Conservation (phyloP, 2,888 invertebrate species). For the Tenthredo scrophulariae region DNA sequence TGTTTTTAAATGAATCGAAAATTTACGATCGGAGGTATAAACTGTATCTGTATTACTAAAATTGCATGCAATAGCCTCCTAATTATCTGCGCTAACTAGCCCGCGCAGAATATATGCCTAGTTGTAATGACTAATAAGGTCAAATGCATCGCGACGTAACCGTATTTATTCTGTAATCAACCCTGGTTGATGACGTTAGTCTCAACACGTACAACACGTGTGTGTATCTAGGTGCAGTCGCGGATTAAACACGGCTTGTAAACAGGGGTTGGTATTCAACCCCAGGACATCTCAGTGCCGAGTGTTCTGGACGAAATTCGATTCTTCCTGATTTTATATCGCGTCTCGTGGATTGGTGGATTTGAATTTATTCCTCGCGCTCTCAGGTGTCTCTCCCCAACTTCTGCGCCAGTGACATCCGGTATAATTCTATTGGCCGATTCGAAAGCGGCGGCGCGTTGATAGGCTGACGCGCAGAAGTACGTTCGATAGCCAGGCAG, state of each 20-base stretch:
- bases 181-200: conserved; percentile 15
- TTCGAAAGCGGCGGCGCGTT: conserved; percentile 52
- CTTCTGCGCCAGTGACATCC: conserved; percentile 50
- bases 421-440: conserved; percentile 62
- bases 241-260: background rate
- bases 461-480: conserved; percentile 67
- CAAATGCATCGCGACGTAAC: conserved; percentile 14
- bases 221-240: background rate
- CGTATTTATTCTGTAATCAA: conserved; percentile 26
- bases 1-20: background rate
- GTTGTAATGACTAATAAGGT: conserved; percentile 21
- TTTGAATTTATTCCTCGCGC: background rate
- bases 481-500: conserved; percentile 75
- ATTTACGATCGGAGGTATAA: background rate
- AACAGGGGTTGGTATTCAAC: background rate
- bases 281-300: background rate
- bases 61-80: background rate
- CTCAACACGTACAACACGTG: background rate
- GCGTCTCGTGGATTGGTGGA: background rate
- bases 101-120: background rate
- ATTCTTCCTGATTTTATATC: background rate
- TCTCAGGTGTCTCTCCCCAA: conserved; percentile 30
- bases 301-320: background rate
- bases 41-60: background rate
- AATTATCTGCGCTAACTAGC: background rate